phyloP scores from a whole-genome alignment of 1,140 invertebrate species.

The Trypoxylus dichotomus region DNA sequence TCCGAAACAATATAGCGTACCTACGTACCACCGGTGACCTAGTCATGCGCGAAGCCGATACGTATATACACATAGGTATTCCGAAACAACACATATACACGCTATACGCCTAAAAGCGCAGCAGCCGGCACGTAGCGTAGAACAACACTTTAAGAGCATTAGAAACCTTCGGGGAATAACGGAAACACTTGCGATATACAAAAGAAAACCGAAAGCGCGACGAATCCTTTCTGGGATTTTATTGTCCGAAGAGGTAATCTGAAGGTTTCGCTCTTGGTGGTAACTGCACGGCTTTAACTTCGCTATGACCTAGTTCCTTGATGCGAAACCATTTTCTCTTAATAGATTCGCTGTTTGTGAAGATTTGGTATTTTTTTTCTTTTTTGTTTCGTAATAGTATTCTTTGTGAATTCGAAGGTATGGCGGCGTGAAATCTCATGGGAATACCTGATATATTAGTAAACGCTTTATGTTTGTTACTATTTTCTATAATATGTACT shows the following conservation, averaged over 20 bases:
- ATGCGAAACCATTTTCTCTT: too few species aligned
- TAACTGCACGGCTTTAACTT: not conserved
- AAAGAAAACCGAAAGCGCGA: not conserved
- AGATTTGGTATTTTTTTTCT: too few species aligned
- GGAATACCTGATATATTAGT: too few species aligned
- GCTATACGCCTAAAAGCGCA: not conserved
- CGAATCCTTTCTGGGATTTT: not conserved
- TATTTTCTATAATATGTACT: too few species aligned
- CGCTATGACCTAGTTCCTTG: too few species aligned
- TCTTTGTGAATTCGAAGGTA: too few species aligned
- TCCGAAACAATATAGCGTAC: not conserved
- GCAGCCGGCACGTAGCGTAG: not conserved
- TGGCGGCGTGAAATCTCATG: too few species aligned
- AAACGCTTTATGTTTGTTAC: too few species aligned
- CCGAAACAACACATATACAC: not conserved
- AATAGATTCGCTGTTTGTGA: too few species aligned
- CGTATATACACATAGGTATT: not conserved
- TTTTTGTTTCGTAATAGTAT: too few species aligned
- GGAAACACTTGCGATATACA: not conserved
- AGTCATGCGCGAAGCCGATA: not conserved
- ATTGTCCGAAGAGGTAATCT: not conserved
- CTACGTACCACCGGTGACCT: not conserved
- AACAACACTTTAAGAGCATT: not conserved
- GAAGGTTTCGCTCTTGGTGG: not conserved
- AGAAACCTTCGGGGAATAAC: constrained; percentile 1